phyloP scores from a whole-genome alignment of 2,888 invertebrate genomes.

The Silvanus unidentatus region DNA sequence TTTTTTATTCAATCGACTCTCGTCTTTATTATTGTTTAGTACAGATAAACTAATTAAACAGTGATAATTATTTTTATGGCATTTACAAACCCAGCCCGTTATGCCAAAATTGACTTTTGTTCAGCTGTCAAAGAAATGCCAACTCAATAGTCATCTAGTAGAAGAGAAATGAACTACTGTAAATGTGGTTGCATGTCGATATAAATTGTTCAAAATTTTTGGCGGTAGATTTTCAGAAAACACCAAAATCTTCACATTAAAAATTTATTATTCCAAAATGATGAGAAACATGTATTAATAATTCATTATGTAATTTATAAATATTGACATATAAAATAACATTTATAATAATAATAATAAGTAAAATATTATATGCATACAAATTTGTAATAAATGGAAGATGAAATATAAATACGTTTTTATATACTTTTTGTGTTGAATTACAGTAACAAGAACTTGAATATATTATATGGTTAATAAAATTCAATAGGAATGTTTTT shows the following conservation, averaged over 20 bases:
- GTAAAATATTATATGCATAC: conserved; percentile 27
- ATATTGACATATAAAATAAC: conserved; percentile 39
- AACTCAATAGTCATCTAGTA: too few relatives aligned
- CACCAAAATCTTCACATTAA: conserved; percentile 16
- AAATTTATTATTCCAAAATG: conserved; percentile 29
- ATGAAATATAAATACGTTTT: conserved; percentile 9
- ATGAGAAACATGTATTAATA: conserved; percentile 30
- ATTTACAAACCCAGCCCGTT: not conserved
- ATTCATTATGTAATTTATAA: conserved; percentile 32
- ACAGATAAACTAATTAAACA: too few relatives aligned
- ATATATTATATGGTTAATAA: conserved; percentile 25
- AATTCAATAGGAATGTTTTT: conserved; percentile 18
- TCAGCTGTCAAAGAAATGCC: too few relatives aligned
- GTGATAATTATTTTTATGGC: not conserved
- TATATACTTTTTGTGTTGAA: not conserved
- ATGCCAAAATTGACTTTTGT: too few relatives aligned
- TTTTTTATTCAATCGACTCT: too few relatives aligned
- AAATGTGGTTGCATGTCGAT: too few relatives aligned
- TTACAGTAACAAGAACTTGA: conserved; percentile 23
- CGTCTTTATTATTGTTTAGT: too few relatives aligned
- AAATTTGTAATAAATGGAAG: conserved; percentile 30
- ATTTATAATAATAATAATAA: conserved; percentile 27
- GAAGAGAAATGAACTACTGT: too few relatives aligned
- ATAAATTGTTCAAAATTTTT: too few relatives aligned
- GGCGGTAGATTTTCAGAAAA: too few relatives aligned